phyloP scores from a whole-genome alignment of 2,797 vertebrate genomes.

The Novumbra hubbsi region DNA sequence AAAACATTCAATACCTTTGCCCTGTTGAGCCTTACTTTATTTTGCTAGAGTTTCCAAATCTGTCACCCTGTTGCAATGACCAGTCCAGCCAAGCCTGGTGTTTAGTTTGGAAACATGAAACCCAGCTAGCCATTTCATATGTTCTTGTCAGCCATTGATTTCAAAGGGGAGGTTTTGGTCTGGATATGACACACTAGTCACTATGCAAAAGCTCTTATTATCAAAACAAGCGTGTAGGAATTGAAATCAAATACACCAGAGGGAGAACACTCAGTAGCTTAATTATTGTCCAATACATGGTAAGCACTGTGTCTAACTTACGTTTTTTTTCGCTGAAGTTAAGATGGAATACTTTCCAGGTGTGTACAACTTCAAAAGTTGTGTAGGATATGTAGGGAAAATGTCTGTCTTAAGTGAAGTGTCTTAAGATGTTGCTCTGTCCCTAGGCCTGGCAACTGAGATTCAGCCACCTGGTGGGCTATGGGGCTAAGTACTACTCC shows the following conservation, averaged over 20 bases:
- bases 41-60: no score
- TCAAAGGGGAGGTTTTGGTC: not conserved
- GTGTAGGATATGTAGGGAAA: no score
- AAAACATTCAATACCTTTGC: no score
- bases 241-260: not conserved
- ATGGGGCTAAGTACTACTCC: slow-evolving; percentile 96
- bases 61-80: not conserved
- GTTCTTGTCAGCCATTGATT: not conserved
- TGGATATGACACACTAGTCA: not conserved
- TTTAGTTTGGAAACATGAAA: not conserved
- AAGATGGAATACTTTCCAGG: no score
- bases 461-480: slow-evolving; percentile 95
- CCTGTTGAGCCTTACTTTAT: no score
- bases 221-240: not conserved
- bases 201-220: not conserved
- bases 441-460: slow-evolving; percentile 96
- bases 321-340: not conserved
- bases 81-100: not conserved
- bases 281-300: not conserved
- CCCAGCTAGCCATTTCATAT: not conserved
- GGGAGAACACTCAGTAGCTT: not conserved
- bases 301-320: not conserved
- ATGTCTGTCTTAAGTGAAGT: no score
- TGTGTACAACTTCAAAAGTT: no score
- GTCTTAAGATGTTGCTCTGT: not conserved